Base-by-base conservation (phyloP, 2,888 invertebrate genomes). In the Tinea trinotella region DNA sequence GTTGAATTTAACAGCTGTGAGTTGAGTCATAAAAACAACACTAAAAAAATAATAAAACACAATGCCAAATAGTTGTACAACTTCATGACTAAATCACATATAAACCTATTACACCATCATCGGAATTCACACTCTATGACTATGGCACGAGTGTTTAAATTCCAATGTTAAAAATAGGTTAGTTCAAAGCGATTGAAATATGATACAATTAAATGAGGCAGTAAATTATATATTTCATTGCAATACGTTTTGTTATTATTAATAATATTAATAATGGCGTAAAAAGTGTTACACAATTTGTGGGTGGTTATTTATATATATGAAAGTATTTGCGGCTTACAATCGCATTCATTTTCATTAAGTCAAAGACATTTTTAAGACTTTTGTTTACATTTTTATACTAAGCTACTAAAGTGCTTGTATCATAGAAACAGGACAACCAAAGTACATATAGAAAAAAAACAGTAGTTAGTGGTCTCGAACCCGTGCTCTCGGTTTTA, bases 41-140 rank as follows among this genome's bases (percentile, higher is more conserved):
- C 13, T 12, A 44, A 44, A 44, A 44, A 44, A 12, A 3, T 44
- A 44, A 44, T 44, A 44, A 44, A 44, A 44, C 44, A 44, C 15
- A 17, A 44, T 17, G 15, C 13, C 15, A 17, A 17, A 17, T 44
- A 17, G 44, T 44, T 44, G 15, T 44, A 6, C 7, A 22, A 7
- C 22, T 22, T 35, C 4, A 35, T 10, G 12, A 7, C n/a, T 5
- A 22, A 35, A 35, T 35, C 3, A 35, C n/a, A 7, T 10, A 35
- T n/a, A 35, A 3, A 12, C 10, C 35, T 24, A 7, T 24, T 7
- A 24, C 24, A 9, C 24, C 24, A 24, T 24, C 5, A 7, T 24
- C 9, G n/a, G 9, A 24, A 7, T 5, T 24, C 24, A 24, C 24
- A 9, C 24, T 7, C 5, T 24, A 24, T 24, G 24, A 24, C 24